These are phyloP conservation scores for Drosophila prostipennis DNA, from an alignment of 2,888 invertebrate species.

Conservation along the genomic window DNA sequence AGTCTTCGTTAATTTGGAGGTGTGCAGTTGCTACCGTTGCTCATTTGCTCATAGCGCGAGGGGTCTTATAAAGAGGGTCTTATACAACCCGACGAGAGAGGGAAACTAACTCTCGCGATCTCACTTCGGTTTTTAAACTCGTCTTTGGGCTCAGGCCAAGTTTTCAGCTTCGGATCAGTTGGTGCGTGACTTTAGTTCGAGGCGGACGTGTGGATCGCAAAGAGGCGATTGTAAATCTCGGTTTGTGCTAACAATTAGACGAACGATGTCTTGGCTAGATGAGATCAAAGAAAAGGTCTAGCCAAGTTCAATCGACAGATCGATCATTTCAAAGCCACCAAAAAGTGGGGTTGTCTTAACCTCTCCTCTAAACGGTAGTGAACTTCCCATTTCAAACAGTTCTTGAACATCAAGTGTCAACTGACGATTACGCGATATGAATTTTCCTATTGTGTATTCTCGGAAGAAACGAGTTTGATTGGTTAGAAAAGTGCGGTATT, in stretches of 20 bases:
- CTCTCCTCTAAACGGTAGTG: background rate
- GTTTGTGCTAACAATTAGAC: constrained; percentile 32
- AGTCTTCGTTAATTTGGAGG: constrained; percentile 24
- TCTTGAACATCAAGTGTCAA: constrained; percentile 56
- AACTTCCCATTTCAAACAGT: constrained; percentile 10
- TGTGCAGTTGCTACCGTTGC: constrained; percentile 22
- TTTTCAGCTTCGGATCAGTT: constrained; percentile 58
- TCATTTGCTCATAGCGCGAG: background rate
- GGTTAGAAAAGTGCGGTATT: constrained; percentile 64
- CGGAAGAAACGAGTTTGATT: constrained; percentile 71
- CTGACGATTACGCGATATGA: constrained; percentile 69
- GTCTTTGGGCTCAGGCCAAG: constrained; percentile 41
- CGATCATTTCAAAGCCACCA: constrained; percentile 9
- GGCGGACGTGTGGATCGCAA: constrained; percentile 20
- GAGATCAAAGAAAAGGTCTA: constrained; percentile 53
- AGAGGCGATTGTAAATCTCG: background rate
- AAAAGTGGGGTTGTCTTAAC: background rate
- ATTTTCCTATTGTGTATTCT: constrained; percentile 61
- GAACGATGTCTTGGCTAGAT: constrained; percentile 66
- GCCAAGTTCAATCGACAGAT: constrained; percentile 63
- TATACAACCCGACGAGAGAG: background rate
- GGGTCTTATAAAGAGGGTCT: constrained; percentile 8
- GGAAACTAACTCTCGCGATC: background rate
- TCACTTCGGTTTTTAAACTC: background rate
- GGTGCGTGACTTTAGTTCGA: constrained; percentile 61